Conservation (phyloP, 2,797 vertebrate species). For the Poecile montanus region DNA sequence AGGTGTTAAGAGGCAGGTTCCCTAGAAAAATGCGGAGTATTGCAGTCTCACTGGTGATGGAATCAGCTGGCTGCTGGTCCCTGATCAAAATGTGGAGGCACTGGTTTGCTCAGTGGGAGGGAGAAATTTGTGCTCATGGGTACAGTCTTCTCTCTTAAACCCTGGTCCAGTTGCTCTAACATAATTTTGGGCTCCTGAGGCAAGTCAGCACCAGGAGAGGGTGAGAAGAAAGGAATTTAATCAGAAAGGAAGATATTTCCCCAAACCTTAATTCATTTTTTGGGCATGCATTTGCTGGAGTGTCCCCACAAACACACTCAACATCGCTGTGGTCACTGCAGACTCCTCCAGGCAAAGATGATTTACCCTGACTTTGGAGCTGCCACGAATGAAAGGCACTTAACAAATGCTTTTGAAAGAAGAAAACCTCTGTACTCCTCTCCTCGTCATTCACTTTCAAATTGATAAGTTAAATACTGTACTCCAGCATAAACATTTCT, state of each 20-base stretch:
- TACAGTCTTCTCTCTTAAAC: neutral
- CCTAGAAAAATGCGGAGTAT: neutral
- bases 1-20: neutral
- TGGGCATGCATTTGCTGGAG: neutral
- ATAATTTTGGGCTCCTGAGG: neutral
- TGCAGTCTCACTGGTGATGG: neutral
- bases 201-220: neutral
- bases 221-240: neutral
- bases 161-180: neutral
- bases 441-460: slow-evolving; percentile 45
- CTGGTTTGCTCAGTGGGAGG: neutral
- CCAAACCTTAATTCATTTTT: neutral
- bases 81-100: neutral
- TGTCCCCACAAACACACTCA: neutral
- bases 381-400: neutral
- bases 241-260: neutral
- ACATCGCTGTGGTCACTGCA: neutral
- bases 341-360: neutral
- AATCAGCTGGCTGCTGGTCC: neutral
- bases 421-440: slow-evolving; percentile 37
- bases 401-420: slow-evolving; percentile 51
- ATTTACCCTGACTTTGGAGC: slow-evolving; percentile 14
- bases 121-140: neutral
- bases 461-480: slow-evolving; percentile 64
- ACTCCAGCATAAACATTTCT: slow-evolving; percentile 64